phyloP scores from a whole-genome alignment of 2,888 invertebrate species.

The Atrina japonica region DNA sequence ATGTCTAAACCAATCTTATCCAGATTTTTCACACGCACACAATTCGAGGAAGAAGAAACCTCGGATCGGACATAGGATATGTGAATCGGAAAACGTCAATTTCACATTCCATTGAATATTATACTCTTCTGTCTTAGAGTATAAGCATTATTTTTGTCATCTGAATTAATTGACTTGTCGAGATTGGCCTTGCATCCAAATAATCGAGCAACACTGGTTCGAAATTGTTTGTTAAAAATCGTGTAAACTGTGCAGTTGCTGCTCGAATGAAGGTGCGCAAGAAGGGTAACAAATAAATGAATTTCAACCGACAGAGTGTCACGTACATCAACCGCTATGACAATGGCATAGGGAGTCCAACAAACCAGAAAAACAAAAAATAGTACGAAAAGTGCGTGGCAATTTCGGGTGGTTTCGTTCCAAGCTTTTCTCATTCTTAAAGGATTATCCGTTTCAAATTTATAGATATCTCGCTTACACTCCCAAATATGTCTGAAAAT shows the following conservation, averaged over 20 bases:
- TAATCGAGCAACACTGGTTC: slow-evolving; percentile 42
- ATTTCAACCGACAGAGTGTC: slow-evolving; percentile 59
- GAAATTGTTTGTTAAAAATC: slow-evolving; percentile 63
- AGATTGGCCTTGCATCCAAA: slow-evolving; percentile 34
- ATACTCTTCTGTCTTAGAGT: too few relatives aligned
- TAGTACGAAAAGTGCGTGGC: slow-evolving; percentile 67
- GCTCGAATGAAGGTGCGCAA: slow-evolving; percentile 74
- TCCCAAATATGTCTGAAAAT: slow-evolving; percentile 67
- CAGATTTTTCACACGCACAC: too few relatives aligned
- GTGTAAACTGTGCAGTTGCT: slow-evolving; percentile 69
- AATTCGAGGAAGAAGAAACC: too few relatives aligned
- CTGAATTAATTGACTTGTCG: background rate
- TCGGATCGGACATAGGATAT: too few relatives aligned
- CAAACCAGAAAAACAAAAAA: slow-evolving; percentile 70
- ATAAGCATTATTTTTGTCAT: background rate
- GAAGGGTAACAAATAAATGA: slow-evolving; percentile 70
- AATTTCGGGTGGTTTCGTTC: slow-evolving; percentile 65
- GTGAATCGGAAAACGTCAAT: too few relatives aligned
- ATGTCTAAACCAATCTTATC: too few relatives aligned
- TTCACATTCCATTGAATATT: too few relatives aligned
- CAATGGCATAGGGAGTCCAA: slow-evolving; percentile 74
- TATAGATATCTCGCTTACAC: slow-evolving; percentile 65
- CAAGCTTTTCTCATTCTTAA: slow-evolving; percentile 56
- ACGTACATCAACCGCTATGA: slow-evolving; percentile 65
- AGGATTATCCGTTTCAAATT: slow-evolving; percentile 50